Conservation (phyloP, 2,113 vertebrate genomes). For the Smithornis capensis region DNA sequence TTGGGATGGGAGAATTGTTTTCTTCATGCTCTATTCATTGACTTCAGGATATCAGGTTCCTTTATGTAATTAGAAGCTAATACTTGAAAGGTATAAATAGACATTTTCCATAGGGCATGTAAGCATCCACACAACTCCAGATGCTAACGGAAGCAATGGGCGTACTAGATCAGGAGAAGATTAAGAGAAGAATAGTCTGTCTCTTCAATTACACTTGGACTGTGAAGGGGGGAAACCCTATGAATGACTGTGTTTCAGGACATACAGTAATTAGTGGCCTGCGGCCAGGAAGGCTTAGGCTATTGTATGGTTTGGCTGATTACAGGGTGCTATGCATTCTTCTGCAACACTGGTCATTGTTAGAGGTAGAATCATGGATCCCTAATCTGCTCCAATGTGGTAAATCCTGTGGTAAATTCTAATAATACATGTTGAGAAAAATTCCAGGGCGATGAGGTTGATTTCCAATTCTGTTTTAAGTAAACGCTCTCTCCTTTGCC, state of each 20-base stretch:
- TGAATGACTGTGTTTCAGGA: background rate
- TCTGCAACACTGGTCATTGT: background rate
- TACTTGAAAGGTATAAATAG: background rate
- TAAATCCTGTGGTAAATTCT: background rate
- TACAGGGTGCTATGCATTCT: background rate
- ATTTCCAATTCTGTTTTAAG: background rate
- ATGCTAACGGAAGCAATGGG: background rate
- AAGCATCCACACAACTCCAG: background rate
- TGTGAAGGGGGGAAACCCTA: background rate
- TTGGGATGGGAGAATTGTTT: background rate
- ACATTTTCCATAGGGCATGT: background rate
- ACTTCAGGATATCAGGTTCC: background rate
- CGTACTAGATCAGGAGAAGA: background rate
- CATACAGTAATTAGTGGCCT: background rate
- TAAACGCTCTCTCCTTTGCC: background rate
- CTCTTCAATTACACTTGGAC: background rate
- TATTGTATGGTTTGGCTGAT: background rate
- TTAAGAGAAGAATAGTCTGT: background rate
- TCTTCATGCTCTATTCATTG: background rate
- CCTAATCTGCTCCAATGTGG: background rate
- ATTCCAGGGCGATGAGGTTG: conserved; percentile 19
- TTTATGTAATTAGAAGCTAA: background rate
- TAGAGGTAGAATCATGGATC: background rate
- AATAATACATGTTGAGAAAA: conserved; percentile 25
- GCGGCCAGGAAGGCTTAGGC: background rate